Percentiles rank a stretch among this genome's conserved stretches.
phyloP scores from a whole-genome alignment of 2,888 invertebrate genomes.

The Cybosia mesomella region DNA sequence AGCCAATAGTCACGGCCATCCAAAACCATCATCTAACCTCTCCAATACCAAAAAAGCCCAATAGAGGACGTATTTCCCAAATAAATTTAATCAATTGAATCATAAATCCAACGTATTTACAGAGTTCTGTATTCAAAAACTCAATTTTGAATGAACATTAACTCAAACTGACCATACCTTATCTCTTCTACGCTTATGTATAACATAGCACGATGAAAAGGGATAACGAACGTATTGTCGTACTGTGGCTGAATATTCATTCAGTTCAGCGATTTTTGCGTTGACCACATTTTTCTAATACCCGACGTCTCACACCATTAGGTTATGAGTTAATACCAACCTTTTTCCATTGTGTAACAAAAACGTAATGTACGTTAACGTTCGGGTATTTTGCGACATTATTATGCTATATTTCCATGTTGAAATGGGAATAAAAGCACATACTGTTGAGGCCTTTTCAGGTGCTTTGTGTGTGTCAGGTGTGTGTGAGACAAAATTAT shows the following conservation, averaged over 20 bases:
- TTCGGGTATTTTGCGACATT: slow-evolving; percentile 46
- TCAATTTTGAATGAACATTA: slow-evolving; percentile 8
- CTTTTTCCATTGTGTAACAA: slow-evolving; percentile 48
- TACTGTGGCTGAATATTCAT: slow-evolving; percentile 50
- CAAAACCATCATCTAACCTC: not conserved
- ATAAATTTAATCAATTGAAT: not conserved
- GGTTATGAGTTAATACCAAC: slow-evolving; percentile 61
- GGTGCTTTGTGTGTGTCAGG: slow-evolving; percentile 15
- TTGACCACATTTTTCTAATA: slow-evolving; percentile 65
- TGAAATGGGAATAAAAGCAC: slow-evolving; percentile 35
- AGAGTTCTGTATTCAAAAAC: not conserved
- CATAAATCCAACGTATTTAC: not conserved
- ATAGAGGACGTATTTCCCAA: not conserved
- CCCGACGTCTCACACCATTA: slow-evolving; percentile 62
- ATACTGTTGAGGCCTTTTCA: slow-evolving; percentile 26
- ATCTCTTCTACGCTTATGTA: slow-evolving; percentile 21
- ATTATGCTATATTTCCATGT: slow-evolving; percentile 44
- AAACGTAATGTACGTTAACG: slow-evolving; percentile 40
- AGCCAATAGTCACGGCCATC: not conserved
- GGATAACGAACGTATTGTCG: slow-evolving; percentile 28
- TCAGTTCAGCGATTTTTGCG: slow-evolving; percentile 54
- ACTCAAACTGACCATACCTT: slow-evolving; percentile 19
- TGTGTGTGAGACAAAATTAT: slow-evolving; percentile 28
- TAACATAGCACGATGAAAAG: slow-evolving; percentile 3
- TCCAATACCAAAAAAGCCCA: not conserved